Conservation (phyloP, 2,797 vertebrate genomes). For the Tolypeutes matacus region DNA sequence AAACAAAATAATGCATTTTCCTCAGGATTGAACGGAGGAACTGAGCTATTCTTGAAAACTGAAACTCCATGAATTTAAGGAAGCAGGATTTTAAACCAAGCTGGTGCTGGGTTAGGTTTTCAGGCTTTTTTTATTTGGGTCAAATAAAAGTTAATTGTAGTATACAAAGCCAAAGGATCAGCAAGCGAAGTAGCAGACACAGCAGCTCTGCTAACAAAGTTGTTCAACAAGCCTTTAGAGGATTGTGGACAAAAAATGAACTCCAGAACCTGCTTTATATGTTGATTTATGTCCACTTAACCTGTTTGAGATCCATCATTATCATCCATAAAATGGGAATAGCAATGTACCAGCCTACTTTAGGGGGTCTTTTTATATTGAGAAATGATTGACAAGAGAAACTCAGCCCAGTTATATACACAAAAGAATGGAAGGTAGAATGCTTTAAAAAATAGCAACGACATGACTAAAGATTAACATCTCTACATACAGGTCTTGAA, state of each 20-base stretch:
- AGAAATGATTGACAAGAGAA: not conserved
- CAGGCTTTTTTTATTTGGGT: not conserved
- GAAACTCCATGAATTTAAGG: not conserved
- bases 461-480: not conserved
- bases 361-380: not conserved
- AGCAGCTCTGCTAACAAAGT: rapidly evolving
- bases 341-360: rapidly evolving
- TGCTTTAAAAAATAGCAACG: not conserved
- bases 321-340: not conserved
- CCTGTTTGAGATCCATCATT: not conserved
- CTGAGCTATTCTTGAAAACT: not conserved
- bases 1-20: not conserved
- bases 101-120: not conserved
- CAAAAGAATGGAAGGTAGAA: not conserved
- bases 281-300: not conserved
- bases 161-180: rapidly evolving
- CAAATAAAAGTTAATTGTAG: too few relatives aligned
- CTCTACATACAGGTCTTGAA: not conserved
- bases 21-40: not conserved
- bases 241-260: rapidly evolving
- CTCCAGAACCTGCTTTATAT: not conserved
- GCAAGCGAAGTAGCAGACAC: rapidly evolving
- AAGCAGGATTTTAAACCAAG: not conserved
- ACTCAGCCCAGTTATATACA: rapidly evolving
- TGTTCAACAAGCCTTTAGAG: rapidly evolving